These are phyloP conservation scores for Raja brachyura DNA, from an alignment of 2,113 vertebrate genomes.

Conservation along the genomic window DNA sequence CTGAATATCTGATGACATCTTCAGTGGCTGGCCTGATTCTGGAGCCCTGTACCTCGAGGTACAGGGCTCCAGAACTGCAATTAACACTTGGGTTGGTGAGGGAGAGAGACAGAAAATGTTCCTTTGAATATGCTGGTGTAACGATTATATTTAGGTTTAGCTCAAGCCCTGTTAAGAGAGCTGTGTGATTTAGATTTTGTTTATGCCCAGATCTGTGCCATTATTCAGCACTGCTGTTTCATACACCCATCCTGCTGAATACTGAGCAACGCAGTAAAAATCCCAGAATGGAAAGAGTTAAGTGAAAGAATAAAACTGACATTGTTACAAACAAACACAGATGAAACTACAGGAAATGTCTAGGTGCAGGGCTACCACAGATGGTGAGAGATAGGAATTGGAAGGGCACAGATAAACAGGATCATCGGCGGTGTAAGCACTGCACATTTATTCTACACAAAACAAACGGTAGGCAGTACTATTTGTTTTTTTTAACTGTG, in stretches of 20 bases:
- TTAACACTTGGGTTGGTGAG: background rate
- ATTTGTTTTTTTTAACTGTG: constrained; percentile 14
- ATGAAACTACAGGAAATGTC: constrained; percentile 34
- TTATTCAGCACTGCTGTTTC: background rate
- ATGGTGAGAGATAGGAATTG: background rate
- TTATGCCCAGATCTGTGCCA: background rate
- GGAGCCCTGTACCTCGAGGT: too few relatives aligned
- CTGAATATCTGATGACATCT: background rate
- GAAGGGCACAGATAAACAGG: background rate
- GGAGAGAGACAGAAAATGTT: background rate
- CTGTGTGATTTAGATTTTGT: background rate
- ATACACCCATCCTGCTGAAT: background rate
- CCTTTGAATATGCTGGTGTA: background rate
- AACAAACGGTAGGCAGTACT: background rate
- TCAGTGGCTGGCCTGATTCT: background rate
- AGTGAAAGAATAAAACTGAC: constrained; percentile 14
- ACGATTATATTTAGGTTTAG: background rate
- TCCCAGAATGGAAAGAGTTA: constrained; percentile 11
- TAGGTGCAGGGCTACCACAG: constrained; percentile 18
- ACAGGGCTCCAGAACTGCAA: background rate
- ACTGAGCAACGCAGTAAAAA: background rate
- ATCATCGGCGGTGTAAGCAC: background rate
- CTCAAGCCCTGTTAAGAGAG: background rate
- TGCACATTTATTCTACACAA: background rate
- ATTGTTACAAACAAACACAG: constrained; percentile 1